Evolutionary conservation across 2,888 invertebrate species (phyloP), one percentile per base, ranked within the genome.

Genomic region (Clostera curtula): DNA sequence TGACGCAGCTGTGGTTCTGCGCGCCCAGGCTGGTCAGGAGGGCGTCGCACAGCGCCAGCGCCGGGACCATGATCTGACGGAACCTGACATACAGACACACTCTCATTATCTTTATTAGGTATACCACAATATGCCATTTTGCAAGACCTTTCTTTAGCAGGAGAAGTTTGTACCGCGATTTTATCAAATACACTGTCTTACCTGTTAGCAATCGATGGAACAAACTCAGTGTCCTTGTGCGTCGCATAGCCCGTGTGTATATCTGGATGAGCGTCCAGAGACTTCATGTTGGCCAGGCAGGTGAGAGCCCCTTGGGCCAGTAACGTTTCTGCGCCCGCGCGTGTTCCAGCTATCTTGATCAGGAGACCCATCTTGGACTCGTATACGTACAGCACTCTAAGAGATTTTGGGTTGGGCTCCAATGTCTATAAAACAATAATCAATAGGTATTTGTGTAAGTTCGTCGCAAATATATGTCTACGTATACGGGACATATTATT

Each of bases 291-390:
- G 12, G 92, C 89, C 7, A 84, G 55, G 23, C 38, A 90, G 3
- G 91, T 87, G 8, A 93, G 85, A 27, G 90, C 89, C 11, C 93
- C 92, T 36, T 94, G 87, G 52, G 95, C 90, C 27, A 91, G 85
- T 19, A 92, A 69, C 0, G 92, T 88, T 61, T 91, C 89, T 0
- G 88, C 89, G 52, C 95, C 95, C 6, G 85, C 54, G 36, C 88
- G 84, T 0, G 87, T 87, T 4, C 88, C 86, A 0, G 93, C 90
- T 48, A 94, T 82, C 54, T 91, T 86, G 26, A 89, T 85, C 9
- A 95, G 82, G 42, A 93, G 86, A 17, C 92, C 88, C 90, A 96
- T 90, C 77, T 94, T 93, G 0, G 95, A 91, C 66, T 95, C 93
- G 72, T 94, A 96, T 8, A 95, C 88, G 76, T 94, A 96, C 1